Evolutionary conservation across 2,888 invertebrate genomes (phyloP).

Genomic region (Patella caerulea): DNA sequence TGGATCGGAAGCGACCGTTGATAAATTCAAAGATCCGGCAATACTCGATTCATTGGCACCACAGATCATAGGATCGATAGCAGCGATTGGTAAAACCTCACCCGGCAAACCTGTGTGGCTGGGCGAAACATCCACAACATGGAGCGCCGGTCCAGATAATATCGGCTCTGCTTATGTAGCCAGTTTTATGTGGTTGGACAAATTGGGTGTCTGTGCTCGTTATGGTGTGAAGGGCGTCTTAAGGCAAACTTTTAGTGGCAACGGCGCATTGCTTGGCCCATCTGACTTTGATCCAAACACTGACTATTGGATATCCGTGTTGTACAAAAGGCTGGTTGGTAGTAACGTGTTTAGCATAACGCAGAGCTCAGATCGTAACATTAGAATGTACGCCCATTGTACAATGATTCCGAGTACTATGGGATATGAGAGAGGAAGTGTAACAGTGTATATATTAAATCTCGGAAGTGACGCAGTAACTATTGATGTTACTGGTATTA

Average conservation of each 20-base stretch:
- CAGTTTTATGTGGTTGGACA: no score
- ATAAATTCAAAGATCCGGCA: no score
- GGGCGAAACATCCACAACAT: no score
- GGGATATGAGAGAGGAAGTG: conserved; percentile 37
- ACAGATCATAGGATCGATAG: no score
- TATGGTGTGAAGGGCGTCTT: background rate
- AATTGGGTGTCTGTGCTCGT: no score
- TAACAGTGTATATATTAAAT: conserved; percentile 51
- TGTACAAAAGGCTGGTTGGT: conserved; percentile 86
- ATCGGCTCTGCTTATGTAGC: no score
- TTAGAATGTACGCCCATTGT: conserved; percentile 84
- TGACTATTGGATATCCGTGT: conserved; percentile 82
- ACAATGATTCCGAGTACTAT: conserved; percentile 45
- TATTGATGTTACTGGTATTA: conserved; percentile 36
- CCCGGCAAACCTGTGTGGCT: no score
- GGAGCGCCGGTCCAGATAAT: no score
- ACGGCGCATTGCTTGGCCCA: conserved; percentile 27
- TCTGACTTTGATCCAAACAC: conserved; percentile 30
- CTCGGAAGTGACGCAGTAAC: conserved; percentile 22
- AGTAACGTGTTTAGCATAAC: conserved; percentile 75
- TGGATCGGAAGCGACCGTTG: no score
- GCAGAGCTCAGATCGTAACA: conserved; percentile 30
- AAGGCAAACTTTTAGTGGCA: conserved; percentile 1
- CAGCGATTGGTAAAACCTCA: no score
- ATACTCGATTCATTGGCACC: no score